phyloP scores from a whole-genome alignment of 2,888 invertebrate species.

The Tipula lateralis region DNA sequence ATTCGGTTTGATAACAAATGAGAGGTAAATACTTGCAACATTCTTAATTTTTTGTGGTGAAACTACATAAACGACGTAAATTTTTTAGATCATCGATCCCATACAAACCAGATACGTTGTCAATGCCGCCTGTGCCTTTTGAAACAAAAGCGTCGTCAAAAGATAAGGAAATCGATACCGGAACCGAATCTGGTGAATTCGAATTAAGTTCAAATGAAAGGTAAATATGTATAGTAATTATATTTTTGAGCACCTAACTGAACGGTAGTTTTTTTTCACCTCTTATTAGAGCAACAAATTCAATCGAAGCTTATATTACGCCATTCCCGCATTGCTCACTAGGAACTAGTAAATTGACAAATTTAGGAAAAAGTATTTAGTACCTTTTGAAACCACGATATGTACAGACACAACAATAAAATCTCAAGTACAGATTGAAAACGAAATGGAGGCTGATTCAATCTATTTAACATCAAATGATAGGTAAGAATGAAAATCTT shows the following conservation, averaged over 20 bases:
- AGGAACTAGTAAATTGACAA: neutral
- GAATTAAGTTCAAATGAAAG: no score
- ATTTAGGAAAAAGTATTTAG: neutral
- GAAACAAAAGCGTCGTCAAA: no score
- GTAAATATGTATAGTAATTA: neutral
- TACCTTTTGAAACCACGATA: neutral
- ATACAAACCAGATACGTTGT: no score
- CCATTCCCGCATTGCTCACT: neutral
- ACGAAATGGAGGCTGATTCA: neutral
- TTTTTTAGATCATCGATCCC: no score
- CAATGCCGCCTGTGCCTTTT: no score
- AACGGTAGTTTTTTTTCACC: neutral
- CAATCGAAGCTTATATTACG: neutral
- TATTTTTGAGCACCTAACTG: neutral
- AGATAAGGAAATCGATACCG: no score
- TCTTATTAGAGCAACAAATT: neutral
- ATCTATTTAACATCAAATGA: neutral
- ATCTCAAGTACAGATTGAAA: neutral
- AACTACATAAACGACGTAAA: no score
- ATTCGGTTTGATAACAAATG: neutral
- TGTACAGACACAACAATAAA: neutral
- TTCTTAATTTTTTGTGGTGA: no score
- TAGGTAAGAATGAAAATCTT: neutral
- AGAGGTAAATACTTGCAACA: neutral
- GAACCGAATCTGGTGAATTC: no score